Evolutionary conservation across 2,797 vertebrate genomes (phyloP), one percentile per base, ranked within the genome.

Genomic region (Scleropages formosus): DNA sequence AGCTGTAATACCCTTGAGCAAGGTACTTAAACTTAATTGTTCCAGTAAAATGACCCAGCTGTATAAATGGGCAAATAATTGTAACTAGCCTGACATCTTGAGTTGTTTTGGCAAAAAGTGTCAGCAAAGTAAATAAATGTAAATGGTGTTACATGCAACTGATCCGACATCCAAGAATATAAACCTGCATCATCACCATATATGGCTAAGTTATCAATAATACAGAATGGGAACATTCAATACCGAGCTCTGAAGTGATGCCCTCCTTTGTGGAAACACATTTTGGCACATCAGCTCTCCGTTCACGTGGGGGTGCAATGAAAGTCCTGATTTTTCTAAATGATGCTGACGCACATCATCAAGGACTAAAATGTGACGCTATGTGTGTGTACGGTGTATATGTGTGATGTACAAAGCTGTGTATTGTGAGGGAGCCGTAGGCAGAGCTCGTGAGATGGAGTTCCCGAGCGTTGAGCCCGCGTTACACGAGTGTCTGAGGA

Each of bases 121-220:
- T n/a, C n/a, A n/a, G n/a, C n/a, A n/a, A n/a, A n/a, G n/a, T n/a
- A n/a, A n/a, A n/a, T n/a, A n/a, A n/a, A n/a, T n/a, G n/a, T n/a
- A n/a, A n/a, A n/a, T n/a, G n/a, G n/a, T n/a, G n/a, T n/a, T n/a
- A n/a, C n/a, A n/a, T n/a, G n/a, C n/a, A 61, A 1, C 20, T 31
- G 22, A 0, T 16, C 47, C 13, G 72, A 61, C 44, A 47, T 20
- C 20, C 24, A 61, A 53, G 10, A 64, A 63, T 16, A 11, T 73
- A 18, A 26, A 58, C 31, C 51, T 46, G 26, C 61, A 20, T 31
- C 10, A 70, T 73, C 39, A 20, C 16, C 22, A 49, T 58, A 51
- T 18, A 60, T 56, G 26, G 44, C 8, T 16, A 60, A 11, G 20
- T 46, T 67, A 73, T 77, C 26, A 39, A 78, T 70, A 62, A 69